A percentile compares a stretch with the other conserved stretches of the same genome.
Conservation (phyloP, 2,888 invertebrate species). For the Rhagium mordax region DNA sequence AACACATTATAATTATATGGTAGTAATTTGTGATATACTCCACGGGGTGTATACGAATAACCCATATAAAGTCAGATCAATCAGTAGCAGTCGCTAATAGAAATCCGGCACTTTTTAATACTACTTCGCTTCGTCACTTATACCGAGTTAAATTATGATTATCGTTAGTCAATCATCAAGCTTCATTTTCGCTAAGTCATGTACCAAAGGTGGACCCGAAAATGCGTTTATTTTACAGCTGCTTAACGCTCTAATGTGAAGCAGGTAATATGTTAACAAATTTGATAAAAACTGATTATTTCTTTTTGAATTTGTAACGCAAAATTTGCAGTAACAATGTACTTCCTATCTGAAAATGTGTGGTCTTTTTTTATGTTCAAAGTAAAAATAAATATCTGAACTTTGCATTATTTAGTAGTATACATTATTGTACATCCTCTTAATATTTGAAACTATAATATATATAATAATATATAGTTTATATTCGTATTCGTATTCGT, state of each 20-base stretch:
- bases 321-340: constrained; percentile 2
- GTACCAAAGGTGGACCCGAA: constrained; percentile 48
- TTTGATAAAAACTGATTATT: constrained; percentile 2
- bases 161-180: constrained; percentile 63
- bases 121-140: constrained; percentile 62
- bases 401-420: not conserved
- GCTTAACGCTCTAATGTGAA: constrained; percentile 43
- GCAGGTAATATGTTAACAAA: constrained; percentile 22
- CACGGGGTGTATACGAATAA: constrained; percentile 51
- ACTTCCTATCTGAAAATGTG: not conserved
- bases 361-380: no score
- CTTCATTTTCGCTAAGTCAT: constrained; percentile 59
- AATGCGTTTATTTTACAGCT: constrained; percentile 51
- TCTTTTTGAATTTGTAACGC: not conserved
- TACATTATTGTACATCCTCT: no score
- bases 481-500: no score
- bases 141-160: constrained; percentile 60
- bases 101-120: constrained; percentile 62
- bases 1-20: constrained; percentile 50
- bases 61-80: constrained; percentile 56
- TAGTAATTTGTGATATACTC: constrained; percentile 55
- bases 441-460: no score
- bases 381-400: not conserved
- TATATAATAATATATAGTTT: no score
- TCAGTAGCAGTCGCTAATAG: constrained; percentile 62